Base-by-base conservation (phyloP, 2,888 invertebrate genomes). In the Ectobius pallidus region DNA sequence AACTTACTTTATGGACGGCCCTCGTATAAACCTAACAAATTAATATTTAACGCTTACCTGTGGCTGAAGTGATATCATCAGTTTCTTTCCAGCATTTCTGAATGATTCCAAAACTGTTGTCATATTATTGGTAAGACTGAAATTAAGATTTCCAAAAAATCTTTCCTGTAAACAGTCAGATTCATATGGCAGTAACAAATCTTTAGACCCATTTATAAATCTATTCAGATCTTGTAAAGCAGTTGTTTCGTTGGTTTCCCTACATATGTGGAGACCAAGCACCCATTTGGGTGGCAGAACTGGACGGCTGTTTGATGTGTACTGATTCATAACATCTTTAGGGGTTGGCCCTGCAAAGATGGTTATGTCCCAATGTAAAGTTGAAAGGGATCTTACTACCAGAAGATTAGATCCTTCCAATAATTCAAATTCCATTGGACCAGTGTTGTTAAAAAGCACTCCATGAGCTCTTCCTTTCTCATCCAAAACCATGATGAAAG, bases 401-500 rank as follows among this genome's bases (percentile, higher is more conserved):
- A 89, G 80, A 49, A 87, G 81, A 76, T 87, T 87, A 1, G 88
- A 87, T 0, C 83, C 83, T 22, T 78, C 76, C 9, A 84, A 79
- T 25, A 89, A 80, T 4, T 82, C 81, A 0, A 89, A 81, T 79
- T 90, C 88, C 25, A 89, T 84, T 0, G 89, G 88, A 3, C 86
- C 85, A 22, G 81, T 80, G 16, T 86, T 83, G 39, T 86, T 85
- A 11, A 90, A 81, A 16, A 86, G 77, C 11, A 89, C 78, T 0
- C 89, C 90, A 77, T 89, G 88, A 77, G 86, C 89, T 0, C 83
- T 81, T 0, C 84, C 85, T 70, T 86, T 85, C 0, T 80, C 78
- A 78, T 86, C 80, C 3, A 80, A 58, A n/a, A 78, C 77, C 58
- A 82, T 75, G 73, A 81, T 79, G 69, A 80, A 79, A 0, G 82